phyloP scores from a whole-genome alignment of 2,888 invertebrate genomes.

The Watsonalla binaria region DNA sequence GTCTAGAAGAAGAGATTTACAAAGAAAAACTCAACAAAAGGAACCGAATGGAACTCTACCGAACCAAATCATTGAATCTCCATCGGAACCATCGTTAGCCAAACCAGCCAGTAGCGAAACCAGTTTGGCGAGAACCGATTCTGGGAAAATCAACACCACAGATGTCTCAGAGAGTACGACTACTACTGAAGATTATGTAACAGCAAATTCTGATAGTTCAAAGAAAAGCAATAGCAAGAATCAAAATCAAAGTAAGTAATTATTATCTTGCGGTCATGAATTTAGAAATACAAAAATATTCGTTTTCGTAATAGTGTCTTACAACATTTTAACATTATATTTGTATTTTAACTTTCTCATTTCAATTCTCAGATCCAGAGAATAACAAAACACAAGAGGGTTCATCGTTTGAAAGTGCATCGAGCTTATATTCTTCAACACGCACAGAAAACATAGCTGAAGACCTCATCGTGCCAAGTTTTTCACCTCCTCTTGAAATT shows the following conservation, averaged over 20 bases:
- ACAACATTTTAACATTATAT: background rate
- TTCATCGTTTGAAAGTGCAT: conserved; percentile 93
- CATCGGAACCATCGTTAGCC: conserved; percentile 49
- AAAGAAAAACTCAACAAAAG: conserved; percentile 58
- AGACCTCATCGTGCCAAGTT: conserved; percentile 81
- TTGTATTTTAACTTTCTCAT: background rate
- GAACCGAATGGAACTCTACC: conserved; percentile 66
- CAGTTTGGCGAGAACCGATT: conserved; percentile 83
- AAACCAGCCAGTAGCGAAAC: conserved; percentile 63
- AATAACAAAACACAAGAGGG: conserved; percentile 83
- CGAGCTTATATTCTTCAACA: conserved; percentile 87
- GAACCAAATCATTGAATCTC: conserved; percentile 58
- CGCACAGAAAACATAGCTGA: conserved; percentile 84
- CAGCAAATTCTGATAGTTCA: conserved; percentile 88
- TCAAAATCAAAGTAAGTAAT: conserved; percentile 62
- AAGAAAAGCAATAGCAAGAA: conserved; percentile 78
- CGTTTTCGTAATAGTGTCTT: too few species aligned
- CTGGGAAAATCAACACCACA: conserved; percentile 83
- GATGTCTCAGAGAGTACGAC: conserved; percentile 94
- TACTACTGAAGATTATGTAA: conserved; percentile 91
- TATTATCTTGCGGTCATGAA: background rate
- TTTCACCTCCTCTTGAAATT: conserved; percentile 78
- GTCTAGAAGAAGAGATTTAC: conserved; percentile 69
- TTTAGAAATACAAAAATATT: background rate
- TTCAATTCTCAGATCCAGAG: conserved; percentile 68